phyloP scores from a whole-genome alignment of 2,113 vertebrate species.

The Catharus minimus region DNA sequence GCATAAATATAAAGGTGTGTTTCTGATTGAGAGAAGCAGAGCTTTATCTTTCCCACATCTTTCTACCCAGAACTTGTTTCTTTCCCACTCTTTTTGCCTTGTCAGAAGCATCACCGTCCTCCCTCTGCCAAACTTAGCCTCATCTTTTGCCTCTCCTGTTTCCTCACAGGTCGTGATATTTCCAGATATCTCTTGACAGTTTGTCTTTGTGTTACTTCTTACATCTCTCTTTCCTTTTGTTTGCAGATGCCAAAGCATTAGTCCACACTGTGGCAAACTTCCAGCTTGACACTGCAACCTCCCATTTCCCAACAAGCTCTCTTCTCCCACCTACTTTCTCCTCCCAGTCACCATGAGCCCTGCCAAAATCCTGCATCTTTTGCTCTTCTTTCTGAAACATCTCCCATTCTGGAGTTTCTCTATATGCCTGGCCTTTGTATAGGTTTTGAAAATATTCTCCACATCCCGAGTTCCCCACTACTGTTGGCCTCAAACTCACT shows the following conservation, averaged over 20 bases:
- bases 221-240: background rate
- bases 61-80: background rate
- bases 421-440: background rate
- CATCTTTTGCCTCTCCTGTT: background rate
- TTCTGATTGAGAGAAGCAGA: background rate
- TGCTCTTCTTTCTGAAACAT: background rate
- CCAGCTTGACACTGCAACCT: conserved; percentile 52
- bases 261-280: conserved; percentile 30
- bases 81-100: background rate
- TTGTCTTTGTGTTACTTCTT: background rate
- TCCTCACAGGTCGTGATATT: background rate
- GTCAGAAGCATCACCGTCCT: background rate
- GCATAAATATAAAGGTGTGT: background rate
- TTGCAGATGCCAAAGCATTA: conserved; percentile 51
- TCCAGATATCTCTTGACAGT: background rate
- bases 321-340: conserved; percentile 18
- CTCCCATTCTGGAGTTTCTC: background rate
- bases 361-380: background rate
- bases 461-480: background rate
- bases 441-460: background rate
- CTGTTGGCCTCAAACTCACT: background rate
- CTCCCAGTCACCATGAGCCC: background rate
- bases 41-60: background rate
- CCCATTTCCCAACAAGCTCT: background rate
- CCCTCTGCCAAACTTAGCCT: background rate